Evolutionary conservation across 1,140 invertebrate genomes (phyloP), one percentile per base, ranked within the genome.

Genomic region (Microplitis demolitor): DNA sequence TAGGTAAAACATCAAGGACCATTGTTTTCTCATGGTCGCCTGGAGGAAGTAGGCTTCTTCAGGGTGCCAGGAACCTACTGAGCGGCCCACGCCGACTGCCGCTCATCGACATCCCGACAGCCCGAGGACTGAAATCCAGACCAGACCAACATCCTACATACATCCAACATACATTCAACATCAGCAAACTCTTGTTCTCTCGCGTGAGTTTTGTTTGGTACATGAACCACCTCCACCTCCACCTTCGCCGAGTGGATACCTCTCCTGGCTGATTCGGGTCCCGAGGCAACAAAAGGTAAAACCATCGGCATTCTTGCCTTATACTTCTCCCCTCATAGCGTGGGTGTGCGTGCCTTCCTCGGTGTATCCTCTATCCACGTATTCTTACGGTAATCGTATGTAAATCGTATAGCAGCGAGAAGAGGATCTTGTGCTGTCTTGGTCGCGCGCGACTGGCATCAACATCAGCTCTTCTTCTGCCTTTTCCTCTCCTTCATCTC

Each of bases 1-100:
- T 61, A 66, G 72, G 69, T 74, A 70, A 77, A 71, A 76, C 54
- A 74, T 63, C 64, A 73, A 74, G 74, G 69, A 74, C 76, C 80
- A 83, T 84, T 83, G 82, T 83, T 82, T 76, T 77, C 76, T 66
- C 8, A 63, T 39, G 74, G 73, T 81, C 79, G 82, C 83, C 83
- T 79, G 77, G 80, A 83, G 84, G 82, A 79, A 76, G 24, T 24
- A 78, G 76, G 84, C 85, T 86, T 86, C 85, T 87, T 87, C 85
- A 87, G 85, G 82, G 82, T 86, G 84, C 78, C 76, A 79, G 79
- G 75, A 78, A 85, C 83, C 84, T 86, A 86, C 85, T 80, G 84
- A 82, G 83, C 84, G 80, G 83, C 84, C 84, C 82, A 85, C 83
- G 83, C 82, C 78, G 79, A 83, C 80, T 82, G 82, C 83, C 77